phyloP scores from a whole-genome alignment of 2,113 vertebrate genomes.

The Amphilophus citrinellus region DNA sequence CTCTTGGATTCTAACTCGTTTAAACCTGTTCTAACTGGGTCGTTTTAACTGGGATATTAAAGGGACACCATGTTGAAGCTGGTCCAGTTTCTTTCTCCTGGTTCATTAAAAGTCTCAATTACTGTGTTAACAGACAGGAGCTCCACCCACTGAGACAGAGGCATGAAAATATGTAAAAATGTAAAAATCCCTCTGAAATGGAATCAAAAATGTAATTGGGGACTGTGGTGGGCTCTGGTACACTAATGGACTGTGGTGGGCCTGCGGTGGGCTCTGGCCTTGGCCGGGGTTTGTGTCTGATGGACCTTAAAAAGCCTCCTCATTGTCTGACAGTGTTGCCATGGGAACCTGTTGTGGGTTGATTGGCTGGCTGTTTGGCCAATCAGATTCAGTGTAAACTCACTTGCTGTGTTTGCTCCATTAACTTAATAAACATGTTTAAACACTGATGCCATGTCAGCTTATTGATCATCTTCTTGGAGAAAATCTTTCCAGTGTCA shows the following conservation, averaged over 20 bases:
- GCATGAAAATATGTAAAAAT: neutral
- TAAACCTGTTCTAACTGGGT: neutral
- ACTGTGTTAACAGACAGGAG: neutral
- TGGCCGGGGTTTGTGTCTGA: neutral
- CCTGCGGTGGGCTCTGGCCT: neutral
- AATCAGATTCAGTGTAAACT: slow-evolving; percentile 25
- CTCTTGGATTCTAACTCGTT: neutral
- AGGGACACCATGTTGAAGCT: neutral
- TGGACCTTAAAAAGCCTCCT: neutral
- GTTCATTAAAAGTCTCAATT: neutral
- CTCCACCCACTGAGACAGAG: neutral
- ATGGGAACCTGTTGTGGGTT: slow-evolving; percentile 12
- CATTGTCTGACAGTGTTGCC: neutral
- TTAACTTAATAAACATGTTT: slow-evolving; percentile 51
- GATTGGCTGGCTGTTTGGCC: slow-evolving; percentile 13
- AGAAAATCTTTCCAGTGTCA: no score
- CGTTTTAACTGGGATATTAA: slow-evolving; percentile 4
- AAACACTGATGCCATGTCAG: neutral
- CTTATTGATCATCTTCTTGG: neutral
- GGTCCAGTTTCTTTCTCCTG: neutral
- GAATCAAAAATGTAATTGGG: neutral
- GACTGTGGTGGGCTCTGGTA: neutral
- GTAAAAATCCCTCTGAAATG: neutral
- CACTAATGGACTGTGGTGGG: neutral
- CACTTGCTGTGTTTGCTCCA: slow-evolving; percentile 15